Conservation (phyloP, 1,140 invertebrate genomes). For the Cyclina sinensis region DNA sequence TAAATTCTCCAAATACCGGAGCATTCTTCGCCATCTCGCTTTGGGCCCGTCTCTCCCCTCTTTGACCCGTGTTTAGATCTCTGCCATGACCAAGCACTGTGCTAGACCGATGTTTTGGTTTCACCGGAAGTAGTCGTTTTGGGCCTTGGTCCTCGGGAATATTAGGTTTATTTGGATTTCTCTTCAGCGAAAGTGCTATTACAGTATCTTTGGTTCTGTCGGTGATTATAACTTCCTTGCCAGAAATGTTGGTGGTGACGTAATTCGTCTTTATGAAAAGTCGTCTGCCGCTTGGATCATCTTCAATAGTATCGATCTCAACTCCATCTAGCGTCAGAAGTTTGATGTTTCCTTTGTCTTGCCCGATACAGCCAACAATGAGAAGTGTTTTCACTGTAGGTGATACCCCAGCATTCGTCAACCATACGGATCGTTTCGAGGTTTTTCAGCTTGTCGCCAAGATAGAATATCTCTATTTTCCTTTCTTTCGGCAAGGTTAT, state of each 20-base stretch:
- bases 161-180: neutral
- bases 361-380: conserved; percentile 60
- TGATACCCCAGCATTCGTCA: conserved; percentile 67
- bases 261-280: conserved; percentile 68
- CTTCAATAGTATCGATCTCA: conserved; percentile 58
- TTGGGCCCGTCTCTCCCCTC: neutral
- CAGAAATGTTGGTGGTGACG: conserved; percentile 49
- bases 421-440: conserved; percentile 61
- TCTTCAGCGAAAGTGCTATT: conserved; percentile 33
- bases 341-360: conserved; percentile 60
- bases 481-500: conserved; percentile 62
- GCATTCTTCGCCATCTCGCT: conserved; percentile 48
- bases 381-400: conserved; percentile 47
- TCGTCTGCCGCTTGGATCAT: conserved; percentile 53
- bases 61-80: neutral
- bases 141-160: conserved; percentile 56
- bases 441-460: conserved; percentile 61
- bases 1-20: neutral
- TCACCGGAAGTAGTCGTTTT: conserved; percentile 3
- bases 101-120: conserved; percentile 56
- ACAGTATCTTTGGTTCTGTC: conserved; percentile 63
- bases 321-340: conserved; percentile 57
- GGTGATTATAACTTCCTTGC: conserved; percentile 56
- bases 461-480: conserved; percentile 66
- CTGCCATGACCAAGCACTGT: conserved; percentile 53